Base-by-base conservation (phyloP, 2,888 invertebrate species). In the Drosophila pseudotalamancana region DNA sequence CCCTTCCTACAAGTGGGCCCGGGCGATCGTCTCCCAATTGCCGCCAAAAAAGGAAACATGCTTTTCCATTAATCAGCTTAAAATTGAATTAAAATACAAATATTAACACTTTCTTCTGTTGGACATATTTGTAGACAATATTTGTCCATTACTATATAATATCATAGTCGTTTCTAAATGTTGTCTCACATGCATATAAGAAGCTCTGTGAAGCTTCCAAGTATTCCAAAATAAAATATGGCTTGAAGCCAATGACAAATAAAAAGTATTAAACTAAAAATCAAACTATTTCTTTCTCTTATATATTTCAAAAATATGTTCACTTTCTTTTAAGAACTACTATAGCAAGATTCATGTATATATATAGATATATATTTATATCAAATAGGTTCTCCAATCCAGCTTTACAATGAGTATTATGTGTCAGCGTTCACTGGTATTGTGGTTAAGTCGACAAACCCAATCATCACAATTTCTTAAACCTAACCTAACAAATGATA, bases 21-120 rank as follows among this genome's bases (percentile, higher is more conserved):
- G 6, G 98, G 97, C 32, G 96, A 97, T 87, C 95, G 96, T 83
- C 93, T 98, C 68, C 97, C 97, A 8, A 96, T 97, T 69, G 97
- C 97, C 32, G 98, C 98, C 55, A 98, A 98, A 92, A 98, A 98
- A 92, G 97, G 97, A 82, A 95, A 95, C 89, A 62, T 82, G 74
- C 45, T 82, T 19, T 94, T 96, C 61, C 86, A 87, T 50, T 87
- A 85, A 68, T 12, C 16, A 48, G 18, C 27, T 8, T 31, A 45
- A 34, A 6, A 18, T n/a, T 18, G 12, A 43, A 6, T n/a, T 18
- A 19, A 29, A 27, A 29, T n/a, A n/a, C 25, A 8, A 12, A 5
- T 54, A 14, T 53, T 29, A 27, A 53, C 19, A 25, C 11, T 25
- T 27, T 31, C n/a, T 57, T 31, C 55, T 32, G 50, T 45, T 51